Base-by-base conservation (phyloP, 2,888 invertebrate species). In the Megamerina dolium region DNA sequence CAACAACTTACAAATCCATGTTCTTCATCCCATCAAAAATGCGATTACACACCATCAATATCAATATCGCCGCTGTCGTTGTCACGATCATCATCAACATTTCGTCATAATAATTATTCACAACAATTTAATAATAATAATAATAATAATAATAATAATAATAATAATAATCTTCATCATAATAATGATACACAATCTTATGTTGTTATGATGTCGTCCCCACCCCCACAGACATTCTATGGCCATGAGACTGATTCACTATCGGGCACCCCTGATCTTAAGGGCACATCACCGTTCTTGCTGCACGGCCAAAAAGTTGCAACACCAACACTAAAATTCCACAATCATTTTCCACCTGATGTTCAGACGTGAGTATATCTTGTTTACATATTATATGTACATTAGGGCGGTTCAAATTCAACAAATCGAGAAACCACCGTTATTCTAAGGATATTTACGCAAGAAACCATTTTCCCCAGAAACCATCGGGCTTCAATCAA, bases 261-360 rank as follows among this genome's bases (percentile, higher is more conserved):
- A 68, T 77, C 54, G 72, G 83, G 75, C 61, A 72, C 59, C 61
- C 74, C 68, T 68, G 81, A 78, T 64, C 72, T 83, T 50, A 85
- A 85, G 66, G 80, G 82, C 51, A 80, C 82, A 38, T 84, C 85
- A 36, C 85, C 86, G 37, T 87, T 85, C 74, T 75, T 85, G 55
- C 73, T 86, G 53, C 86, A 87, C 68, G 82, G 83, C 46, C 78
- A 79, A 54, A 80, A 83, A 64, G 85, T 87, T 39, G 83, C 85
- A 60, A 83, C 88, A 50, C 88, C 88, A 41, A 88, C 89, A 57
- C 80, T 91, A 57, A 91, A 91, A 73, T 91, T 91, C 73, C 91
- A 91, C 78, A 90, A 91, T 72, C 89, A 90, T 68, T 91, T 90
- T 74, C 90, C 90, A 61, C 90, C 89, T 50, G 90, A 91, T 69